Conservation (phyloP, 2,888 invertebrate genomes). For the Acrocyrtus sp. region DNA sequence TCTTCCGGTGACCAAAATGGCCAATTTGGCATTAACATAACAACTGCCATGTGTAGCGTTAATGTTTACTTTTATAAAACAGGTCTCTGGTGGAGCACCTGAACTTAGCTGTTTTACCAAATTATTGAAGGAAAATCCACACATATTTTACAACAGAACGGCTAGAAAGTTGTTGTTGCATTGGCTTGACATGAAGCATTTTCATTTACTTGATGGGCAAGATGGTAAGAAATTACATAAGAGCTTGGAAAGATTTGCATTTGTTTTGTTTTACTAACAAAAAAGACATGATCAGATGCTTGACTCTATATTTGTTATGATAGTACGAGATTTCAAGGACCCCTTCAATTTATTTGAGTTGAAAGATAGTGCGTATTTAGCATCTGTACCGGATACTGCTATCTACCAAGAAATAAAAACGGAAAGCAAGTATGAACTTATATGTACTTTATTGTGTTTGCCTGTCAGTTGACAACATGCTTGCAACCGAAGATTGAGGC, state of each 20-base stretch:
- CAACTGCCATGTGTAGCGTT: not conserved
- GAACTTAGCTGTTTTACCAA: conserved; percentile 84
- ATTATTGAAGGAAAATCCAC: conserved; percentile 82
- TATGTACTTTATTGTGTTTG: too few relatives aligned
- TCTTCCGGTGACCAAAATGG: too few relatives aligned
- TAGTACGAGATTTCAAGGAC: conserved; percentile 37
- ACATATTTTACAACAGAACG: conserved; percentile 89
- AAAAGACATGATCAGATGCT: too few relatives aligned
- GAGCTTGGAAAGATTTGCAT: too few relatives aligned
- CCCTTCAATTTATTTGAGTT: conserved; percentile 35
- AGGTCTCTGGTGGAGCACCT: conserved; percentile 75
- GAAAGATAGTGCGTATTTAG: conserved; percentile 24
- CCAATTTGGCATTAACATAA: too few relatives aligned
- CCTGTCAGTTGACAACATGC: too few relatives aligned
- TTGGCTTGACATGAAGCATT: conserved; percentile 93
- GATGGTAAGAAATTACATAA: conserved; percentile 70
- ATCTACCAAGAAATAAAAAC: conserved; percentile 27
- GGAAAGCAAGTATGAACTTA: conserved; percentile 36
- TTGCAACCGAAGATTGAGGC: too few relatives aligned
- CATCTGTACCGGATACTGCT: conserved; percentile 24
- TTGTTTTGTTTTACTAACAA: too few relatives aligned
- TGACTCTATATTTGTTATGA: not conserved
- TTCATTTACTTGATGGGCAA: conserved; percentile 91
- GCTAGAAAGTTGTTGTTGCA: conserved; percentile 86
- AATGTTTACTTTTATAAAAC: conserved; percentile 54